Conservation (phyloP, 1,140 invertebrate species). For the Camponotus vicinus region DNA sequence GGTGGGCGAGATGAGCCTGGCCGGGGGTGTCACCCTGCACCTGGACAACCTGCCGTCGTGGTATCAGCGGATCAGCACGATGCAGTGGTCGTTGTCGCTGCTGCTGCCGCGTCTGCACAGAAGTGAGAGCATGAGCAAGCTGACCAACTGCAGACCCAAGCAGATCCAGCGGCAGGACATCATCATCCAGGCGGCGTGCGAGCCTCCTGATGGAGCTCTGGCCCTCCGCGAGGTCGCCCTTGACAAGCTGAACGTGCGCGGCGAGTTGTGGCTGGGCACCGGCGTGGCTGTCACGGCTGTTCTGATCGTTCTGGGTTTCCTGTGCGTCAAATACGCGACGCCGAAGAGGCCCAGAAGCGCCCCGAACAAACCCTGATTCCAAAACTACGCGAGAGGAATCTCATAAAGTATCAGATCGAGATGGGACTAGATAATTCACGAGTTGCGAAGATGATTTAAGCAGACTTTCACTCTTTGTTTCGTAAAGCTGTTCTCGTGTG, state of each 20-base stretch:
- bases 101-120: slow-evolving; percentile 90
- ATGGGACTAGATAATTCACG: neutral
- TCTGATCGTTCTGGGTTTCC: slow-evolving; percentile 75
- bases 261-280: slow-evolving; percentile 78
- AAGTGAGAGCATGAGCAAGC: slow-evolving; percentile 85
- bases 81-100: slow-evolving; percentile 91
- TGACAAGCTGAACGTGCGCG: slow-evolving; percentile 71
- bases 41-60: slow-evolving; percentile 90
- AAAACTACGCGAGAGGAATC: slow-evolving; percentile 6
- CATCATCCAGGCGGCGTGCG: slow-evolving; percentile 92
- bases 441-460: neutral
- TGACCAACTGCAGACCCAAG: slow-evolving; percentile 83
- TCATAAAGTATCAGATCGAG: neutral
- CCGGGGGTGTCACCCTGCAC: slow-evolving; percentile 91
- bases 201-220: slow-evolving; percentile 91
- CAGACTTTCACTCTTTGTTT: neutral
- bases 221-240: slow-evolving; percentile 87
- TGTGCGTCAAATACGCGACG: slow-evolving; percentile 75
- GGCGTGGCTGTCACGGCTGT: slow-evolving; percentile 71
- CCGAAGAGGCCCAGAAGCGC: slow-evolving; percentile 82
- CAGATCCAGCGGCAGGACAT: slow-evolving; percentile 93
- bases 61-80: slow-evolving; percentile 89
- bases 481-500: too few relatives aligned
- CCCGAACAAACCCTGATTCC: slow-evolving; percentile 82
- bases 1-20: slow-evolving; percentile 88